phyloP scores from a whole-genome alignment of 2,888 invertebrate species.

The Elysia crispata region DNA sequence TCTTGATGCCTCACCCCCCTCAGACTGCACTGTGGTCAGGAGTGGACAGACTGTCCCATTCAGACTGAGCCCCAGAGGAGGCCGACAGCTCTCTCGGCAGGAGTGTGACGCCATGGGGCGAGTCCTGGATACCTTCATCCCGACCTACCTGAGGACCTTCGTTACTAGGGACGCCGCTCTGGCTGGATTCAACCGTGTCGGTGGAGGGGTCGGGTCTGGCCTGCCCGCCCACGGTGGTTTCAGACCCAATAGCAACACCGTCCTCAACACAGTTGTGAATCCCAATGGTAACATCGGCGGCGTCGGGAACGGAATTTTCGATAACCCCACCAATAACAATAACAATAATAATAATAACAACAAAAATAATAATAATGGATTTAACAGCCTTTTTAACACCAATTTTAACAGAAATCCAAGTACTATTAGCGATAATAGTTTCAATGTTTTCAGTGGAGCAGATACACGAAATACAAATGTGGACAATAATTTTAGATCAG shows the following conservation, averaged over 20 bases:
- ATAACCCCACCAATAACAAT: not conserved
- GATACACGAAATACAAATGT: not conserved
- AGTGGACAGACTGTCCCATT: slow-evolving; percentile 44
- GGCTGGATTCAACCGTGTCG: not conserved
- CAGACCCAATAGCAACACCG: not conserved
- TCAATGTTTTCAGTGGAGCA: too few species aligned
- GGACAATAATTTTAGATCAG: not conserved
- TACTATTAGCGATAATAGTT: too few species aligned
- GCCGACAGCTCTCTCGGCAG: slow-evolving; percentile 14
- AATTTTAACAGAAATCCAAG: not conserved
- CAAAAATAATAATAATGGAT: not conserved
- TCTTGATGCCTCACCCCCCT: too few species aligned
- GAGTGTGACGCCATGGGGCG: slow-evolving; percentile 45
- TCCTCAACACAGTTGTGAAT: not conserved
- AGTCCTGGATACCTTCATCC: slow-evolving; percentile 42
- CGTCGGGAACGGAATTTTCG: not conserved
- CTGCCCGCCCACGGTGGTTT: not conserved
- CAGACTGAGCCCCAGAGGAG: slow-evolving; percentile 17
- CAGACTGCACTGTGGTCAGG: slow-evolving; percentile 42
- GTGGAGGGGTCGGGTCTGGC: slow-evolving; percentile 14
- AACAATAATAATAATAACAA: not conserved
- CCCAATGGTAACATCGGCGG: not conserved
- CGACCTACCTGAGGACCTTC: slow-evolving; percentile 44
- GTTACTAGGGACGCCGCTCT: slow-evolving; percentile 38
- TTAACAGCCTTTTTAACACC: not conserved